Conservation (phyloP, 1,140 invertebrate genomes). For the Polyergus mexicanus region DNA sequence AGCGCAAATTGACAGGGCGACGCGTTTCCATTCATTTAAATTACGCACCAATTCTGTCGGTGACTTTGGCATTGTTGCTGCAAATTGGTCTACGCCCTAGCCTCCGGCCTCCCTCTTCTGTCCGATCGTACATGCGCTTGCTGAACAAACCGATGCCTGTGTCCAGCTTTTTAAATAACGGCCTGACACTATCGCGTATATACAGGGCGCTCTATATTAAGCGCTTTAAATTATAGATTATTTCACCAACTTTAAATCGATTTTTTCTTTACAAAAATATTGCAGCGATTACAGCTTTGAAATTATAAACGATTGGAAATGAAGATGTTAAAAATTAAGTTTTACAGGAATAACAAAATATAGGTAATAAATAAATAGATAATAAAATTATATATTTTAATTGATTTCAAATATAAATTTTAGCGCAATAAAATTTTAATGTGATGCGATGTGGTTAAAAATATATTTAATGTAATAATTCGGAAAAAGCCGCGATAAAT, state of each 20-base stretch:
- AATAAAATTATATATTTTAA: no score
- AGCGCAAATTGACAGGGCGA: conserved; percentile 86
- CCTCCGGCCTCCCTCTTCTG: conserved; percentile 64
- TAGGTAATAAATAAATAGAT: not conserved
- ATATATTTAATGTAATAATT: no score
- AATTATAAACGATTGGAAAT: not conserved
- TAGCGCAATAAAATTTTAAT: no score
- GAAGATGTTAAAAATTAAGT: not conserved
- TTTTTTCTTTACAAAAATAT: not conserved
- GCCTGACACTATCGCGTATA: conserved; percentile 48
- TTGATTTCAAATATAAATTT: no score
- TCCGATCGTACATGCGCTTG: conserved; percentile 31
- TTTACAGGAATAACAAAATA: not conserved
- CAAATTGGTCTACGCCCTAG: conserved; percentile 86
- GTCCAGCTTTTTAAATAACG: conserved; percentile 68
- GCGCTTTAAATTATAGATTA: not conserved
- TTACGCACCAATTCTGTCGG: conserved; percentile 86
- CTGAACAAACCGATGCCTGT: conserved; percentile 46
- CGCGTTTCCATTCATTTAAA: conserved; percentile 85
- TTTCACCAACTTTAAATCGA: not conserved
- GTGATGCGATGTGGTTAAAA: no score
- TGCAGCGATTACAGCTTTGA: not conserved
- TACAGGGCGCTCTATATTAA: not conserved
- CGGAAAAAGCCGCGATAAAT: not conserved
- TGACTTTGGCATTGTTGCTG: conserved; percentile 86